Conservation (phyloP, 2,888 invertebrate genomes). For the Protonemura montana region DNA sequence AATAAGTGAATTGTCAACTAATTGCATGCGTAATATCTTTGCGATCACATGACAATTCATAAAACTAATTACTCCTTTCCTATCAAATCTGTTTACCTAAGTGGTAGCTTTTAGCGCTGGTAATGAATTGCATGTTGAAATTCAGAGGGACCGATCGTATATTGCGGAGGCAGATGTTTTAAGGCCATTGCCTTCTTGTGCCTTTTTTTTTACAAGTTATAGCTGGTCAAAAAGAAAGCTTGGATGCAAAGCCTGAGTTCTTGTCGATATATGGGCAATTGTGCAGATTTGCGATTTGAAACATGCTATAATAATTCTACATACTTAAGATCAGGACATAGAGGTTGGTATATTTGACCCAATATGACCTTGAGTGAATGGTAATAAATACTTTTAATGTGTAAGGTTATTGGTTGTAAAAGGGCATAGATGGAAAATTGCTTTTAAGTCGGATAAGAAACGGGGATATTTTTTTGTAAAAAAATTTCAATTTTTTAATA, state of each 20-base stretch:
- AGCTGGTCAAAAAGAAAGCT: not conserved
- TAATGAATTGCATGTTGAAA: not conserved
- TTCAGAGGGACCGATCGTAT: not conserved
- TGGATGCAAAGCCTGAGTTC: not conserved
- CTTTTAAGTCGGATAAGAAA: too few relatives aligned
- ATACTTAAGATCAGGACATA: not conserved
- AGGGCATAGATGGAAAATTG: too few relatives aligned
- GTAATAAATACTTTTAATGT: not conserved
- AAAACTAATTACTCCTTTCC: too few relatives aligned
- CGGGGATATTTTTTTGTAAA: too few relatives aligned
- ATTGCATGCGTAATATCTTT: too few relatives aligned
- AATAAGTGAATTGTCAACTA: too few relatives aligned
- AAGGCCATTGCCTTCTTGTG: not conserved
- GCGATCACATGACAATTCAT: too few relatives aligned
- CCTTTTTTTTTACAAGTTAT: not conserved
- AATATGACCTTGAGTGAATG: not conserved
- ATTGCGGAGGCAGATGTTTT: not conserved
- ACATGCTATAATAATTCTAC: not conserved
- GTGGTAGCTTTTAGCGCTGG: too few relatives aligned
- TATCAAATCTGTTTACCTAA: too few relatives aligned
- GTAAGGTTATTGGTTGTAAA: too few relatives aligned
- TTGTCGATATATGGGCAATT: not conserved
- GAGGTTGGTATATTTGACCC: not conserved
- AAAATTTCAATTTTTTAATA: too few relatives aligned
- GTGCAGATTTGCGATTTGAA: not conserved